A percentile compares a stretch with the other conserved stretches of the same genome.
phyloP scores from a whole-genome alignment of 92 coral and sea anemone genomes.

The Parazoanthus atlanticus region DNA sequence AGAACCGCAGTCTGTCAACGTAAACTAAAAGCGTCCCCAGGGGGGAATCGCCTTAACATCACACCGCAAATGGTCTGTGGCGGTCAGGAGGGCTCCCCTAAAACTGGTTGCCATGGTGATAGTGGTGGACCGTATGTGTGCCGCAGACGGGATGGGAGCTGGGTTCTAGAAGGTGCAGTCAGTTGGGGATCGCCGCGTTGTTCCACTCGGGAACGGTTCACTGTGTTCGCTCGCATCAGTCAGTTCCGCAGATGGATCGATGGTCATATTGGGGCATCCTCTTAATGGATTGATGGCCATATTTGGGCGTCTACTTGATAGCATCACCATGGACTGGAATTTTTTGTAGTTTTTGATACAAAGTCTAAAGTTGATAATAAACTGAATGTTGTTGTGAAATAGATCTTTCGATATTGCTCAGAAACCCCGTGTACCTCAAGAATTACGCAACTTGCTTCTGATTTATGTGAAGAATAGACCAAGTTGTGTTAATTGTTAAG shows the following conservation, averaged over 20 bases:
- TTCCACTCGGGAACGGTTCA: slow-evolving; percentile 36
- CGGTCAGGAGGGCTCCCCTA: slow-evolving; percentile 43
- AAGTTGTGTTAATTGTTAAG: no score
- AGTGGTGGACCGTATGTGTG: slow-evolving; percentile 66
- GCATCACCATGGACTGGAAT: no score
- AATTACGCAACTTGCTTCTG: no score
- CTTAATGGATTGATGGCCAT: slow-evolving; percentile 44
- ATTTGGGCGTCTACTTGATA: no score
- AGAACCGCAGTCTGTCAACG: slow-evolving; percentile 9
- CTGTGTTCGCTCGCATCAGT: slow-evolving; percentile 63
- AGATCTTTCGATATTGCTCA: no score
- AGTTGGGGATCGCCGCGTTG: slow-evolving; percentile 66
- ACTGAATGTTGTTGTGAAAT: no score
- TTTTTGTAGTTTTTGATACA: no score
- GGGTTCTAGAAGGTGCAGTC: slow-evolving; percentile 58
- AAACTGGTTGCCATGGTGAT: slow-evolving; percentile 62
- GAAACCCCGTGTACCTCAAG: no score
- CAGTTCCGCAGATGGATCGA: slow-evolving; percentile 60
- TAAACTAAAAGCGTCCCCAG: slow-evolving; percentile 24
- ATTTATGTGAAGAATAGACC: no score
- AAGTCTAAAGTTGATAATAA: no score
- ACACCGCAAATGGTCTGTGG: slow-evolving; percentile 60
- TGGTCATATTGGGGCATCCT: background rate
- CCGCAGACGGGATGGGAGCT: slow-evolving; percentile 45
- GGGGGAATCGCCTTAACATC: slow-evolving; percentile 34